These are phyloP conservation scores for Carassius auratus DNA, from an alignment of 2,113 vertebrate species.

Conservation along the genomic window DNA sequence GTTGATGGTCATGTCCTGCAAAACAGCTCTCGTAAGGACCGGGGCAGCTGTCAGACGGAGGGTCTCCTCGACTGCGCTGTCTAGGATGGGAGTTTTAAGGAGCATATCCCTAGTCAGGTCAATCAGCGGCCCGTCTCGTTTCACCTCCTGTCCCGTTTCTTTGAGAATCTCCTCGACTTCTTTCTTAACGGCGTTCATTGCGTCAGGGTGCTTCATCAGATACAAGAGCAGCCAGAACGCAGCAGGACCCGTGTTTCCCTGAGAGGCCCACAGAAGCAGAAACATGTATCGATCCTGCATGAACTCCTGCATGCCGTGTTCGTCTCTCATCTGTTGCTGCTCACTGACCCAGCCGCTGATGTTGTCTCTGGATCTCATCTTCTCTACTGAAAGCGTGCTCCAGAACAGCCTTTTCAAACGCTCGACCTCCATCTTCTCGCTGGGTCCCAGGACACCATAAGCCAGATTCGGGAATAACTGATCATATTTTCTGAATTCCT, in stretches of 20 bases:
- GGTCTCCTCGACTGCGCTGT: slow-evolving; percentile 89
- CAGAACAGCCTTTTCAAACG: slow-evolving; percentile 80
- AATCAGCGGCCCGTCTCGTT: slow-evolving; percentile 64
- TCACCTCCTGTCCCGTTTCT: slow-evolving; percentile 71
- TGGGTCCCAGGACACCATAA: slow-evolving; percentile 75
- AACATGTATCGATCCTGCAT: slow-evolving; percentile 85
- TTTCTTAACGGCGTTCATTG: slow-evolving; percentile 80
- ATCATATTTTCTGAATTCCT: slow-evolving; percentile 81
- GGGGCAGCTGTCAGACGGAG: slow-evolving; percentile 80
- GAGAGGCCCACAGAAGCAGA: slow-evolving; percentile 91
- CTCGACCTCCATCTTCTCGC: slow-evolving; percentile 74
- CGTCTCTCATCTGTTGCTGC: slow-evolving; percentile 69
- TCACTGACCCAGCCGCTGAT: slow-evolving; percentile 84
- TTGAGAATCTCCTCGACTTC: slow-evolving; percentile 77
- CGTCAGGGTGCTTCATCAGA: slow-evolving; percentile 86
- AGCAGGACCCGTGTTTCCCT: slow-evolving; percentile 86
- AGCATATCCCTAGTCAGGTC: slow-evolving; percentile 76
- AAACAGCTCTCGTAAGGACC: slow-evolving; percentile 77
- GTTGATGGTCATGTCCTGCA: slow-evolving; percentile 74
- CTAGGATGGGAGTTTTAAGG: slow-evolving; percentile 78
- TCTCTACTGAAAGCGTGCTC: slow-evolving; percentile 73
- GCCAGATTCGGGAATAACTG: slow-evolving; percentile 83
- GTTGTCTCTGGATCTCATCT: slow-evolving; percentile 74
- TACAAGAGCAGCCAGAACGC: slow-evolving; percentile 88
- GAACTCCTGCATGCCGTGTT: slow-evolving; percentile 61